Percentiles rank a stretch among this genome's conserved stretches.
phyloP scores from a whole-genome alignment of 2,888 invertebrate species.

The Brachyopa scutellaris region DNA sequence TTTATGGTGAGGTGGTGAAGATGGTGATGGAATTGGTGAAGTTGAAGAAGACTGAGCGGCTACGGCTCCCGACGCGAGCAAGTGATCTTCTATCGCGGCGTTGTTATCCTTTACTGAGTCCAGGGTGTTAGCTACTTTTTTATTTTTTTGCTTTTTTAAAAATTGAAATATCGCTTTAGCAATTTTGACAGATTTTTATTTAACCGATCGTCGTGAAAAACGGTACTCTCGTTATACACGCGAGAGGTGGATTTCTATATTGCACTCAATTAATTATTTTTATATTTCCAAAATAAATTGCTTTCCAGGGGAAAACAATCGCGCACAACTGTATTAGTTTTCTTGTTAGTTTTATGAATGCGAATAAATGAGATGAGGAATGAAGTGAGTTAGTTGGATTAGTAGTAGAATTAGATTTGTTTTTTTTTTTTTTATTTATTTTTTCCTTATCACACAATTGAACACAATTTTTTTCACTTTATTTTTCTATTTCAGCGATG shows the following conservation, averaged over 20 bases:
- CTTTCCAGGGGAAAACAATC: constrained; percentile 37
- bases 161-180: constrained; percentile 81
- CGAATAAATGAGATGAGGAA: constrained; percentile 52
- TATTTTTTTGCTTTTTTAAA: constrained; percentile 80
- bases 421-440: constrained; percentile 43
- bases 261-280: constrained; percentile 22
- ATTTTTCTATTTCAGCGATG: constrained; percentile 40
- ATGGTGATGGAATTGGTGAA: constrained; percentile 66
- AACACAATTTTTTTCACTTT: constrained; percentile 63
- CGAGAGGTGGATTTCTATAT: constrained; percentile 30
- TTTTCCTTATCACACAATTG: constrained; percentile 68
- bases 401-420: constrained; percentile 37
- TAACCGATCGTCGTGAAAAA: constrained; percentile 74
- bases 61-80: constrained; percentile 60
- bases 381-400: constrained; percentile 50
- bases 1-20: constrained; percentile 73
- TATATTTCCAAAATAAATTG: not conserved
- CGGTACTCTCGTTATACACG: constrained; percentile 60
- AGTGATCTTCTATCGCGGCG: constrained; percentile 70
- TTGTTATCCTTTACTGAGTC: constrained; percentile 73
- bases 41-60: constrained; percentile 61
- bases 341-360: constrained; percentile 37
- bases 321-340: constrained; percentile 52
- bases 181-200: constrained; percentile 80
- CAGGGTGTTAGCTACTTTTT: constrained; percentile 74